Evolutionary conservation across 2,113 vertebrate genomes (phyloP).

Genomic region (Catharus minimus): DNA sequence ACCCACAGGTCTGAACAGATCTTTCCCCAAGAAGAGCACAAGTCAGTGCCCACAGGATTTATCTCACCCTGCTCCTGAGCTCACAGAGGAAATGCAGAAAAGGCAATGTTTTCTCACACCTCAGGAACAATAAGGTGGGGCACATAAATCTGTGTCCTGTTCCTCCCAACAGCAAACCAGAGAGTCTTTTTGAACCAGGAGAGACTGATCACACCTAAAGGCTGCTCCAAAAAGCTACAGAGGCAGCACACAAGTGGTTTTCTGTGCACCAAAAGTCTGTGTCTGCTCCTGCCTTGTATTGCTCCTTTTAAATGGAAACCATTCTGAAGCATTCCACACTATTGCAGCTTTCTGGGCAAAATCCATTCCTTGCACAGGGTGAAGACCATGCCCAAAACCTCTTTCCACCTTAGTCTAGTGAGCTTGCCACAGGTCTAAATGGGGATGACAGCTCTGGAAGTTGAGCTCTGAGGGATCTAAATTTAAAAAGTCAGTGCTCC

Average conservation of each 20-base stretch:
- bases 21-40: neutral
- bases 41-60: neutral
- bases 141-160: neutral
- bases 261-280: neutral
- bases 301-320: neutral
- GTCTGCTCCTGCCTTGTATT: neutral
- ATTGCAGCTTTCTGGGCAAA: neutral
- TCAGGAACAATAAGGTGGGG: neutral
- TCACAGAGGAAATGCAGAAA: neutral
- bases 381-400: neutral
- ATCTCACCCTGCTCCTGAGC: neutral
- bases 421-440: neutral
- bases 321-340: neutral
- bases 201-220: neutral
- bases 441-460: neutral
- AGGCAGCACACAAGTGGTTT: neutral
- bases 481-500: slow-evolving; percentile 32
- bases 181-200: neutral
- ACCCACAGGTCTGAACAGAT: neutral
- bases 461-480: neutral
- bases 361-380: neutral
- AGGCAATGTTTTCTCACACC: neutral
- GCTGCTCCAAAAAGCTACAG: neutral
- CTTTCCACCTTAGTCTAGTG: neutral
- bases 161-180: neutral